Evolutionary conservation across 2,888 invertebrate genomes (phyloP).

Genomic region (Temnothorax rugatulus): DNA sequence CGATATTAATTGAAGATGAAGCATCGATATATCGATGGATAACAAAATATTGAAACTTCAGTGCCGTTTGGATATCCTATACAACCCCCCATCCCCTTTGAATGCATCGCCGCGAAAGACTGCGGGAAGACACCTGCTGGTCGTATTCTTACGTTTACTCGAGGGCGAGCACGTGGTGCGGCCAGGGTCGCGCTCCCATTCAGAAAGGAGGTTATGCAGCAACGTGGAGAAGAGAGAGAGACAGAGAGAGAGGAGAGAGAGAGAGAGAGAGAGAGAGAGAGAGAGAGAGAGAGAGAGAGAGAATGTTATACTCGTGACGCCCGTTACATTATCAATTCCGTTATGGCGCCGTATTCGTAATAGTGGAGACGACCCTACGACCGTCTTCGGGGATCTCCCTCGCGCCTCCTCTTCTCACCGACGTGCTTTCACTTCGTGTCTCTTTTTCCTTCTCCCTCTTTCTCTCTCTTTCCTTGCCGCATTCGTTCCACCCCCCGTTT

Average conservation of each 20-base stretch:
- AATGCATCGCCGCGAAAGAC: not conserved
- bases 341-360: constrained; percentile 85
- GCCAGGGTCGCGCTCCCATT: constrained; percentile 80
- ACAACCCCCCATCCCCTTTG: not conserved
- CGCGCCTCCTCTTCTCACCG: constrained; percentile 59
- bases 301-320: constrained; percentile 81
- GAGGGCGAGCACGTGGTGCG: constrained; percentile 74
- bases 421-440: constrained; percentile 45
- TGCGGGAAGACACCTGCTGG: constrained; percentile 38
- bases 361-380: constrained; percentile 80
- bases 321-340: constrained; percentile 86
- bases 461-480: constrained; percentile 55
- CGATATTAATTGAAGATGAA: not conserved
- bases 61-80: not conserved
- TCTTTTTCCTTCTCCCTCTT: constrained; percentile 49
- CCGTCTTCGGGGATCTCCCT: constrained; percentile 80
- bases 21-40: not conserved
- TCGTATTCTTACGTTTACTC: constrained; percentile 72
- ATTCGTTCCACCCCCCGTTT: constrained; percentile 54
- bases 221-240: constrained; percentile 64
- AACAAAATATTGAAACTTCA: not conserved
- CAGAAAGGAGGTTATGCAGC: constrained; percentile 83
- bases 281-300: constrained; percentile 59
- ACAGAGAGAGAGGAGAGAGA: too few species aligned
- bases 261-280: constrained; percentile 62